Percentiles rank a stretch among this genome's conserved stretches.
These are phyloP conservation scores for Scartelaos histophorus DNA, from an alignment of 2,113 vertebrate genomes.

Conservation along the genomic window DNA sequence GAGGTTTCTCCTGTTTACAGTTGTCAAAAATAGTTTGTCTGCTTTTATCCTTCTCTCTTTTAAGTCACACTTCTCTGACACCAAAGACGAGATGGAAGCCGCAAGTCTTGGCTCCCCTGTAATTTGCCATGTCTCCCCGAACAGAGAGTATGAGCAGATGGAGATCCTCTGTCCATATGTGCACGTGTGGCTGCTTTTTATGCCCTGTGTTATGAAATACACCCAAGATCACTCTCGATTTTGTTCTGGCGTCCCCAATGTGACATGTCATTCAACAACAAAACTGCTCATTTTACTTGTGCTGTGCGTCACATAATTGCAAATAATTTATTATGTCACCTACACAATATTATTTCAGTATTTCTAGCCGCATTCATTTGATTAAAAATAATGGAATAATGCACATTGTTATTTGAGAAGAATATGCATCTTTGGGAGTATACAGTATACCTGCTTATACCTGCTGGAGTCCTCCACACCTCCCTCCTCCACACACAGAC, in stretches of 20 bases:
- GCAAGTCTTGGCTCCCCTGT: constrained; percentile 64
- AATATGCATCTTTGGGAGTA: constrained; percentile 41
- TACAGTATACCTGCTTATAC: not conserved
- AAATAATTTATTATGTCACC: not conserved
- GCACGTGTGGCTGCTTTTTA: constrained; percentile 8
- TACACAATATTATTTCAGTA: not conserved
- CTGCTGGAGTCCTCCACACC: constrained; percentile 14
- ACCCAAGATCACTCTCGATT: constrained; percentile 33
- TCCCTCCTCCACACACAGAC: constrained; percentile 16
- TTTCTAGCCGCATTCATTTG: not conserved
- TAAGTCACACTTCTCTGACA: constrained; percentile 63
- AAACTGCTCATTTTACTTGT: not conserved
- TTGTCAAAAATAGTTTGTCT: constrained; percentile 63
- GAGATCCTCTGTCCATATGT: constrained; percentile 53
- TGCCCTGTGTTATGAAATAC: constrained; percentile 26
- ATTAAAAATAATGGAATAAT: not conserved
- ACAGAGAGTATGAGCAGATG: constrained; percentile 65
- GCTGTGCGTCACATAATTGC: not conserved
- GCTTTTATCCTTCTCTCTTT: constrained; percentile 56
- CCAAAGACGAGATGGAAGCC: constrained; percentile 64
- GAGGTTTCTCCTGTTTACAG: constrained; percentile 50
- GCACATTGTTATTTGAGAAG: constrained; percentile 21
- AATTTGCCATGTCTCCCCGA: constrained; percentile 67
- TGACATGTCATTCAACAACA: constrained; percentile 15
- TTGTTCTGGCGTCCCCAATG: constrained; percentile 18